Percentiles rank a stretch among this genome's conserved stretches.
Evolutionary conservation across 2,797 vertebrate genomes (phyloP).

Genomic region (Erethizon dorsatum): DNA sequence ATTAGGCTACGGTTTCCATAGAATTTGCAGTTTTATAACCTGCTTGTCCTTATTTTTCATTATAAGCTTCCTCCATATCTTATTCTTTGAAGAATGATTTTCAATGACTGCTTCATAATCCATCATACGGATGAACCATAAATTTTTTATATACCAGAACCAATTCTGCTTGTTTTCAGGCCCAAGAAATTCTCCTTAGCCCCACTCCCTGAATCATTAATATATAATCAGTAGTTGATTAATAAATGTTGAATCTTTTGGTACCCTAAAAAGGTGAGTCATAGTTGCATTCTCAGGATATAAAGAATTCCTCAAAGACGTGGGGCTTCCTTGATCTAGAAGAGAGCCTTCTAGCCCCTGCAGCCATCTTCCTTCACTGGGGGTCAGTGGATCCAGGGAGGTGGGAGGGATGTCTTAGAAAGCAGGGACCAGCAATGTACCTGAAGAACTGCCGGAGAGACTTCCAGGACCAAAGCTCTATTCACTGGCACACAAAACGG

Average conservation of each 20-base stretch:
- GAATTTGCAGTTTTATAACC: conserved; percentile 31
- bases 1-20: conserved; percentile 18
- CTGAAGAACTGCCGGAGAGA: not conserved
- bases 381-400: not conserved
- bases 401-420: not conserved
- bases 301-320: not conserved
- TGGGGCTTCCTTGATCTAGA: not conserved
- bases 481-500: not conserved
- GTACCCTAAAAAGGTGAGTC: not conserved
- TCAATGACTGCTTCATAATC: conserved; percentile 33
- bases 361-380: conserved; percentile 16
- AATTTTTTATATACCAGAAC: not conserved
- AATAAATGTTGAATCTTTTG: conserved; percentile 23
- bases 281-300: not conserved
- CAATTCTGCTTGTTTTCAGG: conserved; percentile 9
- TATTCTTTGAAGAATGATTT: conserved; percentile 55
- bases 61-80: conserved; percentile 9
- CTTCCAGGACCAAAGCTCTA: not conserved
- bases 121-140: not conserved
- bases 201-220: not conserved
- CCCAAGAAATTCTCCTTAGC: conserved; percentile 7
- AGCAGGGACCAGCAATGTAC: not conserved
- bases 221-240: conserved; percentile 1
- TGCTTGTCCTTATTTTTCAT: conserved; percentile 24
- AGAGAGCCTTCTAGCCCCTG: not conserved